Percentiles rank a stretch among this genome's conserved stretches.
Conservation (phyloP, 2,113 vertebrate genomes). For the Pardalotus punctatus region DNA sequence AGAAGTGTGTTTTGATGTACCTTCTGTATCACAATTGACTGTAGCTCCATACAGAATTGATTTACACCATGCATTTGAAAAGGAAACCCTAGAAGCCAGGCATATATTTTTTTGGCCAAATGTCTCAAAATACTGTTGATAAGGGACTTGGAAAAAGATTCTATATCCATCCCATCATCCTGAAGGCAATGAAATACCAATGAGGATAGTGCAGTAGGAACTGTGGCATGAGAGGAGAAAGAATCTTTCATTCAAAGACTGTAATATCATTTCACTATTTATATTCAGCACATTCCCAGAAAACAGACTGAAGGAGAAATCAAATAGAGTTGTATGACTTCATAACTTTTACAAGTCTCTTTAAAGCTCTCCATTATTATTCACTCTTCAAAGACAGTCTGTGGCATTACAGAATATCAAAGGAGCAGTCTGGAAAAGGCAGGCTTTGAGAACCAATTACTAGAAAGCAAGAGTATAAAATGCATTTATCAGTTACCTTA, state of each 20-base stretch:
- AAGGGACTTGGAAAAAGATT: background rate
- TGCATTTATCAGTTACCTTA: background rate
- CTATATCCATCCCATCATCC: background rate
- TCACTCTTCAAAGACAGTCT: constrained; percentile 17
- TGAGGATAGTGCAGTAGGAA: background rate
- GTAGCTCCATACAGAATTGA: background rate
- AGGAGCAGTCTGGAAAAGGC: background rate
- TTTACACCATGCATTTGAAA: background rate
- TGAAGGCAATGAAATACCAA: constrained; percentile 26
- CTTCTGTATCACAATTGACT: background rate
- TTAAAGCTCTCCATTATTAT: constrained; percentile 40
- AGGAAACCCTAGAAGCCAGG: background rate
- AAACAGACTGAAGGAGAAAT: constrained; percentile 28
- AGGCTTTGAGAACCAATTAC: background rate
- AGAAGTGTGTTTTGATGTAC: background rate
- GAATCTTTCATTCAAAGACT: background rate
- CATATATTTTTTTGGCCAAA: background rate
- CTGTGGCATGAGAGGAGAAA: background rate
- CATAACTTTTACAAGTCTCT: constrained; percentile 42
- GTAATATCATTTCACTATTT: background rate
- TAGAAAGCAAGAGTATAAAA: background rate
- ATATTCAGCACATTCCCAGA: constrained; percentile 28
- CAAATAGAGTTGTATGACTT: constrained; percentile 53
- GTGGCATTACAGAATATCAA: constrained; percentile 28
- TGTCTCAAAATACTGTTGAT: background rate